These are phyloP conservation scores for Sapajus apella DNA, from an alignment of 2,113 vertebrate species.

Conservation along the genomic window DNA sequence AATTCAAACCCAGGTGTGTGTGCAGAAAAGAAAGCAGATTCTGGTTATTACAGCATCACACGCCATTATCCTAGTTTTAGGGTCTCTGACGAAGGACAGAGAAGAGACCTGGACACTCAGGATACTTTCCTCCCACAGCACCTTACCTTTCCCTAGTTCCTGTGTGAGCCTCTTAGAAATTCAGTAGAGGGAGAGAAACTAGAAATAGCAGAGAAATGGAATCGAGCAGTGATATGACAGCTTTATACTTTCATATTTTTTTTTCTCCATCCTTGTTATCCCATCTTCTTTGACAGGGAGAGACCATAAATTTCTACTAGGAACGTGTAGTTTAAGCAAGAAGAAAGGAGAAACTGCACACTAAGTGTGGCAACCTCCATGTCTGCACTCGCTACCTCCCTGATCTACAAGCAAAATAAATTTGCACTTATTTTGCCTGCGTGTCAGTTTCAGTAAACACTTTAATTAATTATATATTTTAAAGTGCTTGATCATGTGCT, in stretches of 20 bases:
- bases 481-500: conserved; percentile 33
- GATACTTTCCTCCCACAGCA: not conserved
- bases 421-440: conserved; percentile 26
- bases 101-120: fast-evolving
- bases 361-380: not conserved
- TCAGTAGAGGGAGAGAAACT: not conserved
- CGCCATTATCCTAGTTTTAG: too few relatives aligned
- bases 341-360: not conserved
- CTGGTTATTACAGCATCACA: not conserved
- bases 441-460: conserved; percentile 46
- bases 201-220: not conserved
- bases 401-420: not conserved
- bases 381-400: not conserved
- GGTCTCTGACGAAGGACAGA: not conserved
- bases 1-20: not conserved
- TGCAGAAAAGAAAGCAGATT: not conserved
- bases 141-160: not conserved
- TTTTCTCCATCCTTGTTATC: not conserved
- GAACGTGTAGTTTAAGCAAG: not conserved
- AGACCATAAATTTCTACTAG: not conserved
- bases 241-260: not conserved
- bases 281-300: not conserved
- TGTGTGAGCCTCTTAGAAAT: not conserved
- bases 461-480: conserved; percentile 66
- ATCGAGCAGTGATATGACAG: not conserved